These are phyloP conservation scores for Cartodere bifasciata DNA, from an alignment of 2,888 invertebrate species.

Conservation along the genomic window DNA sequence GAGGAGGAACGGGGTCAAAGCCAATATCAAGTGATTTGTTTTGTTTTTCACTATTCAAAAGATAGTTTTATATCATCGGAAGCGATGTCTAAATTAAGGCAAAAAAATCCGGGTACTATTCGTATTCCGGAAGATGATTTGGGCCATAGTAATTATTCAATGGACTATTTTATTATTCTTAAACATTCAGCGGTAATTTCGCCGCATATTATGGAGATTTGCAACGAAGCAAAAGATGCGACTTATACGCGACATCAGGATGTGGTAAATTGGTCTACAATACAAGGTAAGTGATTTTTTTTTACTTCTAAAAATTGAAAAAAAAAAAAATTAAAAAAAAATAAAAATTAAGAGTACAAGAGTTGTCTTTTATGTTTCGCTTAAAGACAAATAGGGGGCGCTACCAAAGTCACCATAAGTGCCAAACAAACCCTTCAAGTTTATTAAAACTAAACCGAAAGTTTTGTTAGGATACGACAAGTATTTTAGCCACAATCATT, in stretches of 20 bases:
- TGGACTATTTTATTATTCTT: conserved; percentile 70
- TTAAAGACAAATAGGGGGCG: too few species aligned
- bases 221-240: conserved; percentile 62
- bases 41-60: conserved; percentile 78
- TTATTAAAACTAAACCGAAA: too few species aligned
- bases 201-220: conserved; percentile 60
- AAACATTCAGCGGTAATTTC: conserved; percentile 57
- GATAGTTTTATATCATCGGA: conserved; percentile 93
- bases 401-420: too few species aligned
- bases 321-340: too few species aligned
- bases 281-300: conserved; percentile 51
- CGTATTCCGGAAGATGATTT: conserved; percentile 83
- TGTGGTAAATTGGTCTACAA: conserved; percentile 63
- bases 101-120: conserved; percentile 43
- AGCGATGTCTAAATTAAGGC: conserved; percentile 90
- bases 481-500: too few species aligned
- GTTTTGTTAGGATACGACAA: too few species aligned
- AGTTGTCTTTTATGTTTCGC: too few species aligned
- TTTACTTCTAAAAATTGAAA: too few species aligned
- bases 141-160: conserved; percentile 69
- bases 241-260: conserved; percentile 70
- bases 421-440: too few species aligned
- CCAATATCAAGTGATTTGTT: conserved; percentile 83
- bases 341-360: too few species aligned
- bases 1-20: conserved; percentile 87